Base-by-base conservation (phyloP, 1,140 invertebrate species). In the Yoshiicerus persimilis region DNA sequence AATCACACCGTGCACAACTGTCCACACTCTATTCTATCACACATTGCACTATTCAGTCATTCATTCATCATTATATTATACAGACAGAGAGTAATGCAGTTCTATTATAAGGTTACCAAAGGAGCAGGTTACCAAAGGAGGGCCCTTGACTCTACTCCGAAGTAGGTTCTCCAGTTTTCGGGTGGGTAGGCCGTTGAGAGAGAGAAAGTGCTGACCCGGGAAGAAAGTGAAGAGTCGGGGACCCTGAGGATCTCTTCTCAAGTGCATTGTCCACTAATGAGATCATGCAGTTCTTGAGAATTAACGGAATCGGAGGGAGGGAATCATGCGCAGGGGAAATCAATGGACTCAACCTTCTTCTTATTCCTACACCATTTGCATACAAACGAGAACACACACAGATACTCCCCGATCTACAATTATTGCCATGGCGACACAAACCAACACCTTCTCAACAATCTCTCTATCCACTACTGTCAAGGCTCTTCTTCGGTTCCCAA, bases 281-380 rank as follows among this genome's bases (percentile, higher is more conserved):
- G 34, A 38, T 80, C 27, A n/a, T 80, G 75, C 20, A 36, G 8
- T 34, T 34, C 16, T 34, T 70, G 16, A 25, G 9, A 23, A 27
- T 23, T 23, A 47, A 64, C n/a, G 62, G 62, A 27, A 64, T 23
- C 62, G 41, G 62, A n/a, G 9, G n/a, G 25, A 66, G 36, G 32
- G 34, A 80, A 27, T 80, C 75, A 84, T 39, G 80, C 80, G 80
- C 80, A 84, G 80, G 80, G 80, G 86, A 87, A 87, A 87, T 87
- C 87, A 87, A 87, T 87, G 86, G 86, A 56, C 32, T 36, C 75
- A 34, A 80, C 75, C 75, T 89, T 84, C 77, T 89, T 83, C 86
- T 88, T 88, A 88, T 86, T 88, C 84, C 85, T 20, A 30, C 83
- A 64, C 87, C 64, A 89, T 89, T 89, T 89, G 86, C 88, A 89